These are phyloP conservation scores for Octodonta nipae DNA, from an alignment of 2,888 invertebrate species.

Conservation along the genomic window DNA sequence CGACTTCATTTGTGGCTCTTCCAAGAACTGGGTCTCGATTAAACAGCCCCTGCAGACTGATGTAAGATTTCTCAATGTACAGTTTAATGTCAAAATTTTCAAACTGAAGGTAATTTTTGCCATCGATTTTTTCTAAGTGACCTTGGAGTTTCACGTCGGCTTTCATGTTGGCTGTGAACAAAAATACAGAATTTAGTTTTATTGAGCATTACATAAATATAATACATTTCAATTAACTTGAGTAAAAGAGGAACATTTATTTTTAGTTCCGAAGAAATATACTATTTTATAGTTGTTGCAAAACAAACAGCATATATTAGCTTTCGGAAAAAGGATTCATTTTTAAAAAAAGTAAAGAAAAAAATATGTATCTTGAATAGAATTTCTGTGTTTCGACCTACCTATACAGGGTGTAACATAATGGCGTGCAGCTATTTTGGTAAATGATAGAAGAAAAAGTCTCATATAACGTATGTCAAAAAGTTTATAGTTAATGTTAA, in stretches of 20 bases:
- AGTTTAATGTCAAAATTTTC: constrained; percentile 50
- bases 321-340: too few relatives aligned
- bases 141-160: constrained; percentile 53
- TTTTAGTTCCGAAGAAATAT: not conserved
- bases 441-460: too few relatives aligned
- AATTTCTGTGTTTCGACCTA: too few relatives aligned
- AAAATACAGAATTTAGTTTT: too few relatives aligned
- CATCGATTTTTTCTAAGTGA: constrained; percentile 42
- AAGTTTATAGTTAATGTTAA: too few relatives aligned
- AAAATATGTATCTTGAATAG: too few relatives aligned
- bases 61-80: constrained; percentile 44
- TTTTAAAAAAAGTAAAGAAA: too few relatives aligned
- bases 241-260: not conserved
- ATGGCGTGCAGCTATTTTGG: too few relatives aligned
- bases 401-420: too few relatives aligned
- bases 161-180: constrained; percentile 47
- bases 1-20: constrained; percentile 49
- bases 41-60: constrained; percentile 53
- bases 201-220: not conserved
- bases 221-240: not conserved
- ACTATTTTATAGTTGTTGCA: too few relatives aligned
- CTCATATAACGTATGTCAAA: too few relatives aligned
- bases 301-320: too few relatives aligned
- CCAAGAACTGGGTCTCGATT: constrained; percentile 46
- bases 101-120: constrained; percentile 47